Evolutionary conservation across 2,888 invertebrate genomes (phyloP).

Genomic region (Cerceris rybyensis): DNA sequence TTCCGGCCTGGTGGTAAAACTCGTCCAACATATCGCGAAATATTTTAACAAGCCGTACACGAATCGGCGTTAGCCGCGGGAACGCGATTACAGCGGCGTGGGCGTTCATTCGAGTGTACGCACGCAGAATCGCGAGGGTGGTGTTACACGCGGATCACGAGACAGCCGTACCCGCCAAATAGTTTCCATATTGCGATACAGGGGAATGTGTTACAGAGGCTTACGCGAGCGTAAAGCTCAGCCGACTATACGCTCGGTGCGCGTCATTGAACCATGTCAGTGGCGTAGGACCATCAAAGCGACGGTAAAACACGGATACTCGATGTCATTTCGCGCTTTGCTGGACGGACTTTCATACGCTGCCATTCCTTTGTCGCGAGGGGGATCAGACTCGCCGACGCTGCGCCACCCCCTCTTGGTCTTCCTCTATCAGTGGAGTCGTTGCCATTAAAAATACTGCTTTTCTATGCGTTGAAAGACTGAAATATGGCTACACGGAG

Average conservation of each 20-base stretch:
- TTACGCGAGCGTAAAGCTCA: slow-evolving; percentile 25
- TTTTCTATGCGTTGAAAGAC: background rate
- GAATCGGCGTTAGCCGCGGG: slow-evolving; percentile 25
- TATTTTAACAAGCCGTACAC: slow-evolving; percentile 5
- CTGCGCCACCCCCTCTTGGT: background rate
- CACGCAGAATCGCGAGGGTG: slow-evolving; percentile 19
- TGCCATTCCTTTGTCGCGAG: slow-evolving; percentile 28
- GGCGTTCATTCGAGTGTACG: slow-evolving; percentile 15
- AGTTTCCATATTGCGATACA: slow-evolving; percentile 32
- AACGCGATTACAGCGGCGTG: slow-evolving; percentile 29
- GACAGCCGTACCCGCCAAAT: slow-evolving; percentile 38
- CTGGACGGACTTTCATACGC: slow-evolving; percentile 31
- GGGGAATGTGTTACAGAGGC: slow-evolving; percentile 19
- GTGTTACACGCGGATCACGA: slow-evolving; percentile 1
- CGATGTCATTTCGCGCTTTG: slow-evolving; percentile 48
- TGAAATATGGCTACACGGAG: background rate
- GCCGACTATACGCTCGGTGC: slow-evolving; percentile 39
- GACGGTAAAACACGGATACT: slow-evolving; percentile 45
- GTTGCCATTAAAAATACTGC: slow-evolving; percentile 3
- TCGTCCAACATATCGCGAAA: slow-evolving; percentile 20
- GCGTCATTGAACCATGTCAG: slow-evolving; percentile 47
- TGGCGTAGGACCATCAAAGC: slow-evolving; percentile 46
- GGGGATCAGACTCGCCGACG: background rate
- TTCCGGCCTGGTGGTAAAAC: slow-evolving; percentile 10
- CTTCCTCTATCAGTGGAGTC: background rate